These are phyloP conservation scores for Brachionichthys hirsutus DNA, from an alignment of 2,113 vertebrate genomes.

Conservation along the genomic window DNA sequence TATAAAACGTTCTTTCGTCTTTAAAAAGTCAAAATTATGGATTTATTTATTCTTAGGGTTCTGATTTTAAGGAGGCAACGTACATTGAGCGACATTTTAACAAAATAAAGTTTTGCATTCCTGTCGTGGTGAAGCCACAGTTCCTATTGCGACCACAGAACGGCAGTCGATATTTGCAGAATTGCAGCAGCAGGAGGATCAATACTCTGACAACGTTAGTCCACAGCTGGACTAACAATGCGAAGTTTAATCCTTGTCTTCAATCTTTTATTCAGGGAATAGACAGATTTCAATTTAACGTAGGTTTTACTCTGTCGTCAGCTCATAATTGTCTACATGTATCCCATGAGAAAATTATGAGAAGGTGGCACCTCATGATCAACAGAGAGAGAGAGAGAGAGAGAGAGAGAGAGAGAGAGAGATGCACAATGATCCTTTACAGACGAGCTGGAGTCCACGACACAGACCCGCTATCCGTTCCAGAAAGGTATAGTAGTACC, in stretches of 20 bases:
- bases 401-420: conserved; percentile 26
- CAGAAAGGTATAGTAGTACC: conserved; percentile 75
- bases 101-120: not conserved
- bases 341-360: too few species aligned
- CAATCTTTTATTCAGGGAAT: too few species aligned
- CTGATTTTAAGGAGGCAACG: too few species aligned
- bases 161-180: conserved; percentile 14
- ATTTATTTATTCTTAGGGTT: too few species aligned
- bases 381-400: conserved; percentile 36
- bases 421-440: conserved; percentile 26
- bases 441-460: conserved; percentile 62
- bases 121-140: not conserved
- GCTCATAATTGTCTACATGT: too few species aligned
- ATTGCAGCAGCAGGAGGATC: conserved; percentile 9
- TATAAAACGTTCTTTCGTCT: too few species aligned
- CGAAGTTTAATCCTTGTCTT: conserved; percentile 31
- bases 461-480: conserved; percentile 60
- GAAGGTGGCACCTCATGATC: conserved; percentile 87
- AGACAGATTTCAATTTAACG: too few species aligned
- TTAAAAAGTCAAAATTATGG: too few species aligned
- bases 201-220: conserved; percentile 24
- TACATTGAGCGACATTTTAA: too few species aligned
- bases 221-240: conserved; percentile 9
- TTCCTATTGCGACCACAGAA: not conserved
- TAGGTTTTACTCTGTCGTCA: too few species aligned